A percentile compares a stretch with the other conserved stretches of the same genome.
Conservation (phyloP, 1,140 invertebrate genomes). For the Magallana ariakensis region DNA sequence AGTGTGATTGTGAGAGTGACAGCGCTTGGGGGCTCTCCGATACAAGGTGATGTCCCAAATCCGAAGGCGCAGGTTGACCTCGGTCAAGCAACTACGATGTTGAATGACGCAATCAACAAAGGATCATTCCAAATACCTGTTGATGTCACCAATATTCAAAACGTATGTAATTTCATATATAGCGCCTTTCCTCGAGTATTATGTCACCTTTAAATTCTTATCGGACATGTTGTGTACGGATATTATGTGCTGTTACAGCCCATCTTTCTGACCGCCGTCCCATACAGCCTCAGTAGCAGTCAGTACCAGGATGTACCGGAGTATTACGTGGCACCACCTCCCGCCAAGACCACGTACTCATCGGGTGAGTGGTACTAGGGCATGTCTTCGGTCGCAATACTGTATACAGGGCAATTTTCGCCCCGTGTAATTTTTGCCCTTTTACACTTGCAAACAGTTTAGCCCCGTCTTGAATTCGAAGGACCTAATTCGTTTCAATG, state of each 20-base stretch:
- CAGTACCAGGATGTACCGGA: not conserved
- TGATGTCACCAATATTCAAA: slow-evolving; percentile 20
- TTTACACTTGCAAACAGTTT: too few relatives aligned
- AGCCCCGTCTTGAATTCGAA: too few relatives aligned
- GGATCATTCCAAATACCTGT: slow-evolving; percentile 43
- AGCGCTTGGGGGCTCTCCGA: slow-evolving; percentile 50
- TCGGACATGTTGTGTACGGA: too few relatives aligned
- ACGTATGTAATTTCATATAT: not conserved
- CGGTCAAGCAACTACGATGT: slow-evolving; percentile 30
- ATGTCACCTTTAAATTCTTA: too few relatives aligned
- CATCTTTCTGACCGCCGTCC: slow-evolving; percentile 22
- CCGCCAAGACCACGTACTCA: slow-evolving; percentile 33
- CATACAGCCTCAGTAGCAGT: slow-evolving; percentile 27
- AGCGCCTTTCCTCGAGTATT: not conserved
- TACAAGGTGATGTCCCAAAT: slow-evolving; percentile 48
- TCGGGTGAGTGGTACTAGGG: slow-evolving; percentile 10
- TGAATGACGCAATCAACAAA: slow-evolving; percentile 51
- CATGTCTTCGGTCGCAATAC: not conserved
- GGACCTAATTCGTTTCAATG: too few relatives aligned
- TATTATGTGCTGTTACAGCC: slow-evolving; percentile 36
- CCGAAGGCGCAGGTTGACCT: slow-evolving; percentile 46
- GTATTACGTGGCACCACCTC: slow-evolving; percentile 43
- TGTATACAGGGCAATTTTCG: too few relatives aligned
- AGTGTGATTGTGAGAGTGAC: slow-evolving; percentile 57
- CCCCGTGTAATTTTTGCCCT: too few relatives aligned